A percentile compares a stretch with the other conserved stretches of the same genome.
Evolutionary conservation across 2,888 invertebrate species (phyloP).

Genomic region (Cataglyphis rosenhaueri): DNA sequence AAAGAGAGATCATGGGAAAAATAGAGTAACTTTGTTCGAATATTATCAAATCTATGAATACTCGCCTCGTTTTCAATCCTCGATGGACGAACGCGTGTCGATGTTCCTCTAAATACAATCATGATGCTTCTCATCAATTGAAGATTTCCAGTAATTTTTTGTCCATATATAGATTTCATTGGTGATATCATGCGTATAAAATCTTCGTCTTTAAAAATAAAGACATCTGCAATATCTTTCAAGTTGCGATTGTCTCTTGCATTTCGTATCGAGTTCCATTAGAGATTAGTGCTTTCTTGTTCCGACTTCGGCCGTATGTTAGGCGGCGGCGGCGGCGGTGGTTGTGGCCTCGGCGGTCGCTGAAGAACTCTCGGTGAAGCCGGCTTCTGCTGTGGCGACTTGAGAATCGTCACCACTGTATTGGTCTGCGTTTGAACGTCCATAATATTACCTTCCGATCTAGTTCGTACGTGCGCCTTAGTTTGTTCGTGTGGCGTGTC

Average conservation of each 20-base stretch:
- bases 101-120: slow-evolving; percentile 9
- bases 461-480: slow-evolving; percentile 84
- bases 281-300: slow-evolving; percentile 84
- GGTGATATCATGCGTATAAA: slow-evolving; percentile 20
- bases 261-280: slow-evolving; percentile 42
- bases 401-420: slow-evolving; percentile 77
- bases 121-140: neutral
- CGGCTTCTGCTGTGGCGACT: slow-evolving; percentile 79
- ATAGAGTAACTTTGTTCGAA: slow-evolving; percentile 43
- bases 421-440: slow-evolving; percentile 85
- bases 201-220: slow-evolving; percentile 6
- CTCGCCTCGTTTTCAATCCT: neutral
- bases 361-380: slow-evolving; percentile 82
- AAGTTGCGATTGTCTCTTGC: neutral
- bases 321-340: slow-evolving; percentile 84
- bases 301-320: slow-evolving; percentile 80
- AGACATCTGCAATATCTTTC: neutral
- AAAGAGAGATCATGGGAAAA: slow-evolving; percentile 50
- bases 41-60: slow-evolving; percentile 45
- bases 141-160: slow-evolving; percentile 12
- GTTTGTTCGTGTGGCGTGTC: slow-evolving; percentile 77
- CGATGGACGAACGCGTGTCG: neutral
- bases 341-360: slow-evolving; percentile 83
- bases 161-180: neutral
- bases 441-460: slow-evolving; percentile 88